Conservation (phyloP, 2,888 invertebrate genomes). For the Caprella mutica region DNA sequence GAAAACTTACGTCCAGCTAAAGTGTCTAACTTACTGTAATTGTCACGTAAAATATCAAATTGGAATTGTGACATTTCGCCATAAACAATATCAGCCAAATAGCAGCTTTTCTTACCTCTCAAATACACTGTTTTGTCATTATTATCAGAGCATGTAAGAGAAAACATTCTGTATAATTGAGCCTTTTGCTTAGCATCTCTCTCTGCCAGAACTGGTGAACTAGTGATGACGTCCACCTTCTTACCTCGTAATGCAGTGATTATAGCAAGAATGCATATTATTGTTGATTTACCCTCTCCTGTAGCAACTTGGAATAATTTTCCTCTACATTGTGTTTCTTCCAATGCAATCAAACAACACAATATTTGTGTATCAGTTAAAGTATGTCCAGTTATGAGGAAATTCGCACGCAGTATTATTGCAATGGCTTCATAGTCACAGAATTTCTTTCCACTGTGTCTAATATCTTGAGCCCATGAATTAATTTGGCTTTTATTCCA, state of each 20-base stretch:
- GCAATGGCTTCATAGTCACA: not conserved
- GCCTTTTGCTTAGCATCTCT: constrained; percentile 2
- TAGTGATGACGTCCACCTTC: not conserved
- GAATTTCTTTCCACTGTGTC: not conserved
- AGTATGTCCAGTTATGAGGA: not conserved
- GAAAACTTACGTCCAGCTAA: not conserved
- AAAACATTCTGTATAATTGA: not conserved
- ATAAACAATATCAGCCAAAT: not conserved
- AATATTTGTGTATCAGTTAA: not conserved
- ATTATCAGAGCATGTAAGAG: not conserved
- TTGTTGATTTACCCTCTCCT: not conserved
- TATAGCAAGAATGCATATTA: not conserved
- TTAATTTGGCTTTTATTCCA: not conserved
- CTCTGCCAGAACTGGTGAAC: constrained; percentile 2
- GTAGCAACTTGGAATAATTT: not conserved
- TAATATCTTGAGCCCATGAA: not conserved
- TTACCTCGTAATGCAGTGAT: not conserved
- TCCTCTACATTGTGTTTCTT: not conserved
- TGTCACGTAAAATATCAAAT: too few species aligned
- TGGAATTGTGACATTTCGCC: constrained; percentile 1
- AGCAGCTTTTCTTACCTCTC: not conserved
- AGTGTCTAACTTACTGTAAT: not conserved
- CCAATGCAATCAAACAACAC: not conserved
- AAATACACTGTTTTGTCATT: not conserved
- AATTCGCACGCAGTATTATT: not conserved